These are phyloP conservation scores for Lepidothrix coronata DNA, from an alignment of 2,113 vertebrate genomes.

Conservation along the genomic window DNA sequence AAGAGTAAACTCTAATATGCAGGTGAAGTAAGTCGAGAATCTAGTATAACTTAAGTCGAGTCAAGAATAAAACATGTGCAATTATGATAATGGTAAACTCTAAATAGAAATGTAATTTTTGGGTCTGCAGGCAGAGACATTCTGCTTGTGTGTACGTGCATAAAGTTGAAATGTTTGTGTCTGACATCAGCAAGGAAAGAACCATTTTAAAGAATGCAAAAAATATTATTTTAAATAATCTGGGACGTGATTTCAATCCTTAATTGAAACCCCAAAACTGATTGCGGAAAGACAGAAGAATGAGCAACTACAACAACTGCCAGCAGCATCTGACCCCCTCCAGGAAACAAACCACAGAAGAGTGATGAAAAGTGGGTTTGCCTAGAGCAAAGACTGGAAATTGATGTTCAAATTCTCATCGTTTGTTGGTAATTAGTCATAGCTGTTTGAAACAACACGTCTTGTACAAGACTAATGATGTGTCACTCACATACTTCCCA, in stretches of 20 bases:
- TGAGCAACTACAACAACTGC: rapidly evolving
- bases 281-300: not conserved
- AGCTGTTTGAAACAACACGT: not conserved
- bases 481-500: not conserved
- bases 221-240: not conserved
- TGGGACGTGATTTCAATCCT: not conserved
- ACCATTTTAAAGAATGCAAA: rapidly evolving
- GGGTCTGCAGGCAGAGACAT: not conserved
- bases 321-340: not conserved
- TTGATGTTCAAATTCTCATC: not conserved
- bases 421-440: not conserved
- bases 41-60: rapidly evolving
- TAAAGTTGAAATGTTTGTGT: not conserved
- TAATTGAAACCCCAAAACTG: not conserved
- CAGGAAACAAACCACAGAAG: not conserved
- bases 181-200: not conserved
- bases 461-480: not conserved
- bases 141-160: rapidly evolving
- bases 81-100: rapidly evolving
- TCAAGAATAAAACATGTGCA: not conserved
- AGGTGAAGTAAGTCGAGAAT: not conserved
- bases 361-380: not conserved
- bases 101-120: not conserved
- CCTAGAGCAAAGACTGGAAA: not conserved
- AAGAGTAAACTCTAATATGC: rapidly evolving